These are phyloP conservation scores for Drosophila sulfurigaster DNA, from an alignment of 1,140 invertebrate species.

Conservation along the genomic window DNA sequence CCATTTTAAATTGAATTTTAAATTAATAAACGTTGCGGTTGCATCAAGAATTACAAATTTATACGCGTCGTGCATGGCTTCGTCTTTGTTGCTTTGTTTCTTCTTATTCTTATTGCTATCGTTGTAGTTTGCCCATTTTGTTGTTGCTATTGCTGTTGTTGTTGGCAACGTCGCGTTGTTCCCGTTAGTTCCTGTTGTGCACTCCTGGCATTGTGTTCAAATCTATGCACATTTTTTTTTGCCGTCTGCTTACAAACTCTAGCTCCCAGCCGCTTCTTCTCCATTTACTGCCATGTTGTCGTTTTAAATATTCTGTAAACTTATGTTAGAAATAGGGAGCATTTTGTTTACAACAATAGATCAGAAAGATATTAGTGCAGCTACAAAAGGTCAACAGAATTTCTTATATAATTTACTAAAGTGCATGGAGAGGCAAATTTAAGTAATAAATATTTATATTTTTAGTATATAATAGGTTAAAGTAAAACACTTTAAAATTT, in stretches of 20 bases:
- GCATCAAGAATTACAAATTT: slow-evolving; percentile 83
- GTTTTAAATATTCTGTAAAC: slow-evolving; percentile 9
- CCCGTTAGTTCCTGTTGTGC: slow-evolving; percentile 32
- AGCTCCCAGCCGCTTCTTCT: slow-evolving; percentile 9
- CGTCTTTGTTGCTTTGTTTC: slow-evolving; percentile 36
- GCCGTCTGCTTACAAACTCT: slow-evolving; percentile 37
- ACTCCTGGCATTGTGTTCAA: slow-evolving; percentile 67
- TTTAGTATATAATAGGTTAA: no score
- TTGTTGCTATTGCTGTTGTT: slow-evolving; percentile 45
- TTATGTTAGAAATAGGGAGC: neutral
- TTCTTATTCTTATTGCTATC: slow-evolving; percentile 20
- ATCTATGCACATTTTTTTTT: slow-evolving; percentile 72
- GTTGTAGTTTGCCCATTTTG: neutral
- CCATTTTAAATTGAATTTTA: slow-evolving; percentile 83
- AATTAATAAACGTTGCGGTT: slow-evolving; percentile 81
- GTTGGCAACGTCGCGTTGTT: slow-evolving; percentile 43
- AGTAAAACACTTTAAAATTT: neutral
- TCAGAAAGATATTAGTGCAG: neutral
- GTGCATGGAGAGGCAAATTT: no score
- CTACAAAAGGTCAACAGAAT: no score
- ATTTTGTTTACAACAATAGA: neutral
- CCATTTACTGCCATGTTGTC: slow-evolving; percentile 42
- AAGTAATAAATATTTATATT: no score
- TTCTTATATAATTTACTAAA: no score
- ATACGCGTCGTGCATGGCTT: slow-evolving; percentile 61